Evolutionary conservation across 2,888 invertebrate species (phyloP).

Genomic region (Achlya flavicornis): DNA sequence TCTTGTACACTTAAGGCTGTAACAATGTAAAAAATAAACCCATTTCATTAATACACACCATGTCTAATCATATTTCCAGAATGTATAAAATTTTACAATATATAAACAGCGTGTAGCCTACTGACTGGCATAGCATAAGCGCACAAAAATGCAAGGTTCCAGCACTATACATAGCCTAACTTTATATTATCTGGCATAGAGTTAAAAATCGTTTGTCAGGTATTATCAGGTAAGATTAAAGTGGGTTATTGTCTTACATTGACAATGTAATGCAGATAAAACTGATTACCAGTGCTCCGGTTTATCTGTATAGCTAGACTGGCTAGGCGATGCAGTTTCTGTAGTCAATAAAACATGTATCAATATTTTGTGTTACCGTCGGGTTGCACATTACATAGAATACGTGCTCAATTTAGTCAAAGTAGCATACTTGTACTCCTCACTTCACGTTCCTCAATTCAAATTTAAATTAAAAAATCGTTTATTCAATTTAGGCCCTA

Average conservation of each 20-base stretch:
- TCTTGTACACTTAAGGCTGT: too few species aligned
- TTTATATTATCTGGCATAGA: neutral
- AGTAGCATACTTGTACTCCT: too few species aligned
- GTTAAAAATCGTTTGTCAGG: neutral
- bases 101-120: conserved; percentile 32
- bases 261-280: neutral
- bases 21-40: too few species aligned
- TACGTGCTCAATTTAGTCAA: too few species aligned
- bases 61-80: too few species aligned
- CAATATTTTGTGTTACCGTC: too few species aligned
- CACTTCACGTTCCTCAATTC: too few species aligned
- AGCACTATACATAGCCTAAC: neutral
- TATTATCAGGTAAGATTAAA: conserved; percentile 21
- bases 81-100: conserved; percentile 25
- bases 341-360: neutral
- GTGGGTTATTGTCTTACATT: conserved; percentile 25
- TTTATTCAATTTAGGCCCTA: too few species aligned
- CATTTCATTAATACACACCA: too few species aligned
- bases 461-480: too few species aligned
- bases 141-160: conserved; percentile 40
- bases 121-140: conserved; percentile 35
- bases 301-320: neutral
- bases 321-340: neutral
- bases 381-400: too few species aligned
- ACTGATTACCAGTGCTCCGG: neutral